Evolutionary conservation across 53 echinoderm and acorn worm species (phyloP).

Genomic region (Astropecten irregularis): DNA sequence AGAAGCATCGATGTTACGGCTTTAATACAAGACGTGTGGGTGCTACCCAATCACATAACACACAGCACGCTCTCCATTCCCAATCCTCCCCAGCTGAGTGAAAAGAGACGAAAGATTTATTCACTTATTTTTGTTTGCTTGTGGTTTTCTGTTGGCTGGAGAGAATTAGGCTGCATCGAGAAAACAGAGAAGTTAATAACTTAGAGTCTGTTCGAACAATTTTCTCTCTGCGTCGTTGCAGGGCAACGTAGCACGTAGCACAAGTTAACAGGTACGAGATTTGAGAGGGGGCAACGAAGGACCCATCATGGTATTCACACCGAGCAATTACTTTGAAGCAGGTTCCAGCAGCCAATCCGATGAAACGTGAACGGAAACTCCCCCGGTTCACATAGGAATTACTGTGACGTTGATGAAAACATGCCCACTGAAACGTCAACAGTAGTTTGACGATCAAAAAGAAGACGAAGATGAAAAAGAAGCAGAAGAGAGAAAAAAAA

Average conservation of each 20-base stretch:
- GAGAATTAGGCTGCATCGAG: not conserved
- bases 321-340: not conserved
- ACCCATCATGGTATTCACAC: conserved; percentile 16
- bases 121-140: no score
- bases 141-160: no score
- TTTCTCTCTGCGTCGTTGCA: not conserved
- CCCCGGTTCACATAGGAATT: not conserved
- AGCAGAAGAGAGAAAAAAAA: not conserved
- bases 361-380: no score
- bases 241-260: not conserved
- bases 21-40: no score
- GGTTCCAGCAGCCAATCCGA: no score
- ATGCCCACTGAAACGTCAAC: no score
- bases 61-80: no score
- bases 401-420: not conserved
- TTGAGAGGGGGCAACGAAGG: not conserved
- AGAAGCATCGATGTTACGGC: no score
- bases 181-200: not conserved
- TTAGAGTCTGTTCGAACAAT: not conserved
- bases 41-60: no score
- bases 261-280: not conserved
- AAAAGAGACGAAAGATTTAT: no score
- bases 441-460: no score
- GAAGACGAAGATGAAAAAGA: not conserved
- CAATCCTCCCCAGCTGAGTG: no score